Base-by-base conservation (phyloP, 2,888 invertebrate genomes). In the Leptinotarsa tumamoca region DNA sequence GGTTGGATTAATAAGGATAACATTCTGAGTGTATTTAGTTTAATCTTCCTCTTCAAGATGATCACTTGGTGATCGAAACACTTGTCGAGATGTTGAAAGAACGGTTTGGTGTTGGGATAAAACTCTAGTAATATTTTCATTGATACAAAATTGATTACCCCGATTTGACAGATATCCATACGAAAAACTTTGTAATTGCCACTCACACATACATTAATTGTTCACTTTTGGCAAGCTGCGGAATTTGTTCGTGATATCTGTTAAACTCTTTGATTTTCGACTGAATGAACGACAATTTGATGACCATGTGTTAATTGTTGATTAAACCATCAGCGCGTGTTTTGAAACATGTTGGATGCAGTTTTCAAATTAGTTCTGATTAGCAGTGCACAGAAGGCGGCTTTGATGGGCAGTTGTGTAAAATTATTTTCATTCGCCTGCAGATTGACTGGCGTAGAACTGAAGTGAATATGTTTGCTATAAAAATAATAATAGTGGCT, bases 271-370 rank as follows among this genome's bases (percentile, higher is more conserved):
- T 63, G 43, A 63, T 63, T 63, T 63, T 63, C 43, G n/a, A 63
- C 63, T 63, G 43, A 63, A 63, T 63, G n/a, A 63, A 63, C 63
- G 63, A 63, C 63, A 63, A 27, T 63, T 63, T 21, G 43, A 63
- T 17, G 7, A 33, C 43, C 63, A 63, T 63, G 63, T 63, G 63
- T 27, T 63, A 15, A 63, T 63, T 33, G 63, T 63, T 63, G 17
- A 63, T 63, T 43, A 43, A 63, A 63, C 33, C 63, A 63, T n/a
- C 43, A 17, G 63, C 17, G 63, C 63, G 63, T 63, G 43, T 43
- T 63, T 63, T 63, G 33, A 43, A 63, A 63, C n/a, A 63, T 63
- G 63, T 63, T 63, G 63, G 43, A 63, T 63, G 43, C 63, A 63
- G 43, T 63, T 63, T 63, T 63, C 63, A n/a, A 43, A 63, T 63